These are phyloP conservation scores for Eonycteris spelaea DNA, from an alignment of 2,113 vertebrate genomes.

Conservation along the genomic window DNA sequence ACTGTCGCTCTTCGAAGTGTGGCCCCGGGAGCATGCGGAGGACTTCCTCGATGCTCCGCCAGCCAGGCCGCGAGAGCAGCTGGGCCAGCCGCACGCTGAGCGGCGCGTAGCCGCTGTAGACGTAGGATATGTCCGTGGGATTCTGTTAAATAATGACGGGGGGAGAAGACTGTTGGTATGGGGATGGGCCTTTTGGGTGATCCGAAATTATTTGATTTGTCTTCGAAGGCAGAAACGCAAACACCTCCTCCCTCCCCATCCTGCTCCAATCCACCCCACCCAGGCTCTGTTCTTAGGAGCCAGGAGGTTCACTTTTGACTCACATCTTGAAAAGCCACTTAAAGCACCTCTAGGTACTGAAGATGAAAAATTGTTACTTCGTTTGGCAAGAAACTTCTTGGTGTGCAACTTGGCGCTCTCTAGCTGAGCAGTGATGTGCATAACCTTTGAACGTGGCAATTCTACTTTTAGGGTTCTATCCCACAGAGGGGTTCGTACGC, in stretches of 20 bases:
- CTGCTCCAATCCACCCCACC: background rate
- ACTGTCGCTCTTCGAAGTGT: constrained; percentile 97
- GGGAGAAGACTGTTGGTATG: background rate
- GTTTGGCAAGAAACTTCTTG: background rate
- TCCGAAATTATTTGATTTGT: background rate
- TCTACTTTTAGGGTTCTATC: background rate
- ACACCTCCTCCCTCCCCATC: too few relatives aligned
- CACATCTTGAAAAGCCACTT: background rate
- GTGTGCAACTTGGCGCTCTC: background rate
- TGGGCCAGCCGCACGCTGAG: constrained; percentile 96
- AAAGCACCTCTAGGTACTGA: background rate
- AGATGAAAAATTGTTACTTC: background rate
- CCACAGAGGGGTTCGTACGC: background rate
- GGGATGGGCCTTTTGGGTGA: background rate
- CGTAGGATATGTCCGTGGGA: constrained; percentile 97
- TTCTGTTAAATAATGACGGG: constrained; percentile 83
- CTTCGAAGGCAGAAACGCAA: background rate
- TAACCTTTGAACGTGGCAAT: background rate
- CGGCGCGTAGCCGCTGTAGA: constrained; percentile 97
- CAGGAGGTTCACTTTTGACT: background rate
- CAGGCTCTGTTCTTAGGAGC: background rate
- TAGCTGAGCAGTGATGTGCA: background rate
- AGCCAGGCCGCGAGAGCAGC: constrained; percentile 93
- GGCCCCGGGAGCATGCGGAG: constrained; percentile 96
- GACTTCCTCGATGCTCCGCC: constrained; percentile 98